Evolutionary conservation across 2,888 invertebrate species (phyloP), one percentile per base, ranked within the genome.

Genomic region (Lordiphosa andalusiaca): DNA sequence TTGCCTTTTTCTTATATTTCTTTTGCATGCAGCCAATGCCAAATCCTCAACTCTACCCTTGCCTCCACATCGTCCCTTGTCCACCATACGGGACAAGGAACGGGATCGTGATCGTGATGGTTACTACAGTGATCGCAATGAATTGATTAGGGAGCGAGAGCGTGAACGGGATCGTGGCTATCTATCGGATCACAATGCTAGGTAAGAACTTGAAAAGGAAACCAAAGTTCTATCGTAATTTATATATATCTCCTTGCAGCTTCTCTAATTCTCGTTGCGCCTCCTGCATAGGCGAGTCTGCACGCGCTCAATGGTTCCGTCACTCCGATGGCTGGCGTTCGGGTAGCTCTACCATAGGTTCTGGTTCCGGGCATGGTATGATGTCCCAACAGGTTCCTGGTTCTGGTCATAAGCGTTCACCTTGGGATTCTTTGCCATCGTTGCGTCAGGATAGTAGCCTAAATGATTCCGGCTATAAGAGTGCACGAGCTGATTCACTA

Each of bases 281-380:
- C 63, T 95, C 95, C 46, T 96, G 96, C 90, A 95, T 96, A 89
- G 95, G 95, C n/a, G 96, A 96, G 90, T 95, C 95, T 21, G 95
- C 95, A 63, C 92, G 96, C 25, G 95, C 95, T 64, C 95, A 96
- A 82, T 96, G 96, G 96, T 96, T 95, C 91, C 93, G 96, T 12
- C 96, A 96, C 90, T 96, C 95, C 38, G 96, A 96, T 86, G 95
- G 96, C 44, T 96, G 96, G 96, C 93, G 94, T 68, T 93, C 94
- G 38, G 94, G 93, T 61, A 93, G 93, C 69, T 93, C 93, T 44
- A 93, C 93, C 42, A 91, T 93, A 73, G 93, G 93, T 67, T 93
- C 93, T 30, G 92, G 91, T 53, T 90, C 90, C 69, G 91, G 90
- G 52, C 90, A 90, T 71, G 90, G 88, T 61, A 84, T 92, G 57